phyloP scores from a whole-genome alignment of 2,797 vertebrate species.

The Ibycter americanus region DNA sequence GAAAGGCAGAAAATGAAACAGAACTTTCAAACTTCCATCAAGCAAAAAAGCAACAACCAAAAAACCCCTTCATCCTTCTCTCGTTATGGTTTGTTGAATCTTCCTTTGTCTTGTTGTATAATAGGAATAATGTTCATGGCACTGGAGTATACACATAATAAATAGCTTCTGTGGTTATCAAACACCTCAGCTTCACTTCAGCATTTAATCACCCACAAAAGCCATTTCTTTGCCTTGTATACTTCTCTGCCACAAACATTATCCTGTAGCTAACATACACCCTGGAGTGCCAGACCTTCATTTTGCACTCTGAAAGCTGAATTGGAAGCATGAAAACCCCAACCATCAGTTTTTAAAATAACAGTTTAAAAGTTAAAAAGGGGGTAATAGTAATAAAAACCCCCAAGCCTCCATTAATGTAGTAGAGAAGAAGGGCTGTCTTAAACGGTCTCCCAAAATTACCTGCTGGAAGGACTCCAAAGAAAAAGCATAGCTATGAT shows the following conservation, averaged over 20 bases:
- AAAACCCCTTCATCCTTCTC: conserved; percentile 54
- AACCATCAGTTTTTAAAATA: conserved; percentile 35
- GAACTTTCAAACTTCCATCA: conserved; percentile 67
- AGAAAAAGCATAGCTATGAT: neutral
- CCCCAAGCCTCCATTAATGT: neutral
- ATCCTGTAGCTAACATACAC: conserved; percentile 68
- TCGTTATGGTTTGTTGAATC: conserved; percentile 74
- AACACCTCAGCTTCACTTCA: conserved; percentile 79
- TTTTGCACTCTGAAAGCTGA: conserved; percentile 46
- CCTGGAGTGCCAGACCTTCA: conserved; percentile 61
- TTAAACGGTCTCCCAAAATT: conserved; percentile 22
- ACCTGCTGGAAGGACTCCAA: conserved; percentile 6
- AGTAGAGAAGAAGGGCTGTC: neutral
- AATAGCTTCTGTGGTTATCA: conserved; percentile 79
- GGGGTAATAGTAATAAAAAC: conserved; percentile 14
- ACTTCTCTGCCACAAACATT: conserved; percentile 76
- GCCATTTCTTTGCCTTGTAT: conserved; percentile 77
- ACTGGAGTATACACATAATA: conserved; percentile 80
- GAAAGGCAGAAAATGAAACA: conserved; percentile 35
- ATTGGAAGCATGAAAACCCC: conserved; percentile 27
- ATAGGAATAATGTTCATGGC: conserved; percentile 83
- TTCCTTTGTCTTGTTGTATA: conserved; percentile 79
- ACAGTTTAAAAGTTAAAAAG: conserved; percentile 40
- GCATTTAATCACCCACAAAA: conserved; percentile 83
- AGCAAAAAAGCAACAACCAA: conserved; percentile 17